A percentile compares a stretch with the other conserved stretches of the same genome.
Evolutionary conservation across 2,888 invertebrate species (phyloP).

Genomic region (Margaritifera margaritifera): DNA sequence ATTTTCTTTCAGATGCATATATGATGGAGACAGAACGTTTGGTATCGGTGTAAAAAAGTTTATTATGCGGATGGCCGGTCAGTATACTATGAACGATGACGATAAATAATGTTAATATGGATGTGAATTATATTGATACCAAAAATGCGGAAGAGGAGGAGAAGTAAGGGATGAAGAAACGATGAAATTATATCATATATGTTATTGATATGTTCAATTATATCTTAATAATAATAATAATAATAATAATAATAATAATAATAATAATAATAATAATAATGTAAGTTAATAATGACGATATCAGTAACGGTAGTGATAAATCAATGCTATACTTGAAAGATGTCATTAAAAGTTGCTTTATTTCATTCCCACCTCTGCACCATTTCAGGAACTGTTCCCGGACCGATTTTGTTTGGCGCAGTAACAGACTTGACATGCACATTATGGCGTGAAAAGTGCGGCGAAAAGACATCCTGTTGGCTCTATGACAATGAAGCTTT

Average conservation of each 20-base stretch:
- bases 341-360: no score
- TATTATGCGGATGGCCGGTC: conserved; percentile 81
- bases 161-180: no score
- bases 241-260: no score
- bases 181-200: no score
- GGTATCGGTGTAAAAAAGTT: conserved; percentile 97
- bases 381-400: conserved; percentile 75
- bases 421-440: conserved; percentile 82
- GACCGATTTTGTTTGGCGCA: conserved; percentile 82
- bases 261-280: no score
- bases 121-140: background rate
- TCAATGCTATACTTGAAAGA: no score
- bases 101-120: background rate
- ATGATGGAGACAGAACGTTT: conserved; percentile 92
- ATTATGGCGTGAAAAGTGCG: conserved; percentile 81
- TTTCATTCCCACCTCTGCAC: no score
- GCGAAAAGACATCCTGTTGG: conserved; percentile 80
- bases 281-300: no score
- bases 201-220: no score
- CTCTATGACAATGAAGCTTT: conserved; percentile 79
- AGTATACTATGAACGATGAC: background rate
- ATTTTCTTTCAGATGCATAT: conserved; percentile 82
- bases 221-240: no score
- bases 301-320: no score
- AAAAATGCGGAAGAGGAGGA: no score